These are phyloP conservation scores for Todus mexicanus DNA, from an alignment of 2,797 vertebrate genomes.

Conservation along the genomic window DNA sequence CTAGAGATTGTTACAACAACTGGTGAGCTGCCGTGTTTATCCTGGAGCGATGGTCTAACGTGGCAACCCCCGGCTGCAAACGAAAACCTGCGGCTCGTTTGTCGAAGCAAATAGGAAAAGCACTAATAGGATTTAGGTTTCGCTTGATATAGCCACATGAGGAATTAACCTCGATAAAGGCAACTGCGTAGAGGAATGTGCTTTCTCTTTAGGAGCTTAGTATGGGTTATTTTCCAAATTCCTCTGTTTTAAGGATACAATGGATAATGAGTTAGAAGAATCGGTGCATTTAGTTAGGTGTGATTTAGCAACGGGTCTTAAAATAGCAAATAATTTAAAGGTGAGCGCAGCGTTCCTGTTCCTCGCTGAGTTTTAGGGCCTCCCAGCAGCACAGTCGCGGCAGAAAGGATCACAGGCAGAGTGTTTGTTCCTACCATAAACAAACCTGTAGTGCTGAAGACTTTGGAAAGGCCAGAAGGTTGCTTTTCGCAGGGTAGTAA, in stretches of 20 bases:
- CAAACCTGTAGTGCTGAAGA: not conserved
- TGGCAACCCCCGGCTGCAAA: not conserved
- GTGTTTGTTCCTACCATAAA: constrained; percentile 17
- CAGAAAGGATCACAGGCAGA: not conserved
- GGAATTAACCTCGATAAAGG: constrained; percentile 43
- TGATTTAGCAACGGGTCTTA: not conserved
- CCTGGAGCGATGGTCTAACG: not conserved
- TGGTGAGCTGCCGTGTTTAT: not conserved
- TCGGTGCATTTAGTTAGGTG: not conserved
- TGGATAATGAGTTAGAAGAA: not conserved
- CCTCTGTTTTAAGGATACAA: not conserved
- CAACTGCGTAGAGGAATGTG: not conserved
- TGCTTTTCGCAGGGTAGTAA: not conserved
- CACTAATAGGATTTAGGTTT: constrained; percentile 35
- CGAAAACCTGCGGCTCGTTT: not conserved
- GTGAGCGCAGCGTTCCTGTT: not conserved
- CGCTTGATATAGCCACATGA: not conserved
- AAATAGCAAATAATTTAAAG: not conserved
- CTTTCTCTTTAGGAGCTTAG: constrained; percentile 21
- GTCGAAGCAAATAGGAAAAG: not conserved
- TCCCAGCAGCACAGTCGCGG: not conserved
- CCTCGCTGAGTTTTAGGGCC: not conserved
- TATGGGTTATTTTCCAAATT: not conserved
- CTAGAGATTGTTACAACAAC: not conserved
- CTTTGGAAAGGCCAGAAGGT: not conserved